Evolutionary conservation across 2,888 invertebrate species (phyloP).

Genomic region (Dolichomitus sp.): DNA sequence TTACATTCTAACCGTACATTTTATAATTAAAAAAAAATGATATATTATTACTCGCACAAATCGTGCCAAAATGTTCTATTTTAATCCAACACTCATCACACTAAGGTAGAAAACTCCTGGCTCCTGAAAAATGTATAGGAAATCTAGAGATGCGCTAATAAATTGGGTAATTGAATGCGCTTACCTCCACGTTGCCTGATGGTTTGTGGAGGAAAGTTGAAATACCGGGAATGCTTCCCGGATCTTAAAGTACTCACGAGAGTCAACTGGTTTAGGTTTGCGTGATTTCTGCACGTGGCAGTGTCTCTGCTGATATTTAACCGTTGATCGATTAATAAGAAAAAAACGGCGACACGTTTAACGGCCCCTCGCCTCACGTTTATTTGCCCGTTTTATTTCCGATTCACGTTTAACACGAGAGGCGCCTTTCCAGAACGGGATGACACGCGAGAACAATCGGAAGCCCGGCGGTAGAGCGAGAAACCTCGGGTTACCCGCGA

Average conservation of each 20-base stretch:
- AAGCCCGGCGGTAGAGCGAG: conserved; percentile 18
- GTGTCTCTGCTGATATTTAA: conserved; percentile 12
- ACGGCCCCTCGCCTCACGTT: not conserved
- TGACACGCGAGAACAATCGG: conserved; percentile 33
- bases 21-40: too few species aligned
- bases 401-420: conserved; percentile 5
- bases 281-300: conserved; percentile 39
- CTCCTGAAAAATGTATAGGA: not conserved
- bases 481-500: conserved; percentile 29
- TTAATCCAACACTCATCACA: not conserved
- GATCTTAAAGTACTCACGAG: conserved; percentile 4
- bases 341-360: conserved; percentile 1
- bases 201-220: conserved; percentile 37
- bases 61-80: not conserved
- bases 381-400: not conserved
- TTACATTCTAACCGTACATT: too few species aligned
- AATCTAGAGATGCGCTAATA: not conserved
- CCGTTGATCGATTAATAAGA: conserved; percentile 12
- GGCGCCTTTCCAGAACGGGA: not conserved
- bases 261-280: not conserved
- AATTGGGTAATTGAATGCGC: conserved; percentile 18
- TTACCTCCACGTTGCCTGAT: conserved; percentile 70
- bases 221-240: conserved; percentile 32
- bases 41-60: too few species aligned
- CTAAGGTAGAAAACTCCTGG: not conserved